A percentile compares a stretch with the other conserved stretches of the same genome.
Evolutionary conservation across 2,888 invertebrate genomes (phyloP).

Genomic region (Gisinianus flammeolus): DNA sequence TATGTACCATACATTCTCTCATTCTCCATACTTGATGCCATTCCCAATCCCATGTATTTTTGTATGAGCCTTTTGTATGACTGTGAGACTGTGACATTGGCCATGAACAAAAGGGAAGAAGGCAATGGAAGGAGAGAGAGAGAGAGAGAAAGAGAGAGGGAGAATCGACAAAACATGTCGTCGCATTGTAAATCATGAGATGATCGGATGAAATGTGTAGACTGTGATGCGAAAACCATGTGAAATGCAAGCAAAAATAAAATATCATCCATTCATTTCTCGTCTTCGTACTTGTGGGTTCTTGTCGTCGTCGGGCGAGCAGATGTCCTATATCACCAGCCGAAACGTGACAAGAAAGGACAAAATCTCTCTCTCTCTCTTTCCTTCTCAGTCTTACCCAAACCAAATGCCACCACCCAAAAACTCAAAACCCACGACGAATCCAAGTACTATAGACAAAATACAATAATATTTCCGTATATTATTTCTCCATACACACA

Average conservation of each 20-base stretch:
- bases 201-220: conserved; percentile 24
- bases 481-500: not conserved
- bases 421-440: not conserved
- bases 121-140: not conserved
- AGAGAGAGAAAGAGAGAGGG: not conserved
- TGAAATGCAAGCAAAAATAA: conserved; percentile 31
- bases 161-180: conserved; percentile 27
- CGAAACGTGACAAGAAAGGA: conserved; percentile 24
- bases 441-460: not conserved
- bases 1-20: too few species aligned
- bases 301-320: not conserved
- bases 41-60: too few species aligned
- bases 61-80: too few species aligned
- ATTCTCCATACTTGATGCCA: too few species aligned
- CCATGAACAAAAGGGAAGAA: not conserved
- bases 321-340: conserved; percentile 28
- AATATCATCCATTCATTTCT: conserved; percentile 33
- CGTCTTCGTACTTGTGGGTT: conserved; percentile 6
- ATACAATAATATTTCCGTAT: conserved; percentile 4
- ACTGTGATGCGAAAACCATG: conserved; percentile 26
- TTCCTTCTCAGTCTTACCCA: too few species aligned
- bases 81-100: too few species aligned
- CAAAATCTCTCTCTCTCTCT: too few species aligned
- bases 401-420: conserved; percentile 19
- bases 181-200: conserved; percentile 15